Evolutionary conservation across 2,797 vertebrate genomes (phyloP), one percentile per base, ranked within the genome.

Genomic region (Coregonus sp.): DNA sequence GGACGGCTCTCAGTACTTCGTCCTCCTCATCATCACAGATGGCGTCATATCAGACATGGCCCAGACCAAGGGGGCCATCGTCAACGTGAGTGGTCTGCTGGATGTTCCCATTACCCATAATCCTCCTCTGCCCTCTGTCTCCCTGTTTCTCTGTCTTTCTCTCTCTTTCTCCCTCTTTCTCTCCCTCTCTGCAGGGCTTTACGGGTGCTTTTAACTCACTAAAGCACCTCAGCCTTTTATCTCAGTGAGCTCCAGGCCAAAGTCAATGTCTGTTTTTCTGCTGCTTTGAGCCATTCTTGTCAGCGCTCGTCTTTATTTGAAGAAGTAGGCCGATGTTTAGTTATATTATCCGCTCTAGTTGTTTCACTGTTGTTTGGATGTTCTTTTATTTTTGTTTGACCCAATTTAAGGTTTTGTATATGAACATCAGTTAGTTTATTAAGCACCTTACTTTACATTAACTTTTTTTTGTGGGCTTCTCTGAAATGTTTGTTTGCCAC

Each of bases 31-130:
- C 93, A 97, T 99, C 91, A 99, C 97, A 0, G 97, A 99, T 0
- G 97, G 97, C 1, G 97, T 99, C 88, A 99, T 98, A 91, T 99
- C 97, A 0, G 97, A 99, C 92, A 99, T 99, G 97, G 96, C 97
- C 1, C 97, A 98, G 93, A 99, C 97, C 81, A 99, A 99, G 94
- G 97, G 98, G 89, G 97, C 97, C 77, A 99, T 99, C 0, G 97
- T 99, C 82, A 97, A 97, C 1, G 97, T 98, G 89, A 97, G 96
- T 95, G 81, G 14, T 18, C 82, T 73, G 70, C 77, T 87, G 20
- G 59, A 63, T 9, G 59, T 29, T 25, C 20, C 59, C 59, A 25
- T 63, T 63, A 63, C 59, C 20, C 59, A 68, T 78, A 73, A 76
- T 71, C 69, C 72, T 50, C 12, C 18, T 47, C 37, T 4, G 67